Base-by-base conservation (phyloP, 2,888 invertebrate genomes). In the Plebejus argus region DNA sequence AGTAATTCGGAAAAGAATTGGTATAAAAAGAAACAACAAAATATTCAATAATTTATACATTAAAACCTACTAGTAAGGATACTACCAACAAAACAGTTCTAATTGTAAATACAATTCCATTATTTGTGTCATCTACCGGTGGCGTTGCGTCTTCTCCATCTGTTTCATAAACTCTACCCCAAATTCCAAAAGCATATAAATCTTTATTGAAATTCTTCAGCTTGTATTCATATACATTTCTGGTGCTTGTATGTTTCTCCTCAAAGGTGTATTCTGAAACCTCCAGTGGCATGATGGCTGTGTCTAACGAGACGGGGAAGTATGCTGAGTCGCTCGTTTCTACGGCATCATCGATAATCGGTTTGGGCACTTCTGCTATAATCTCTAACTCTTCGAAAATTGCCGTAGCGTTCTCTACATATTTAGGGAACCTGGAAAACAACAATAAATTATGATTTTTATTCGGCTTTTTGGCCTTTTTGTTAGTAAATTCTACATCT, bases 171-270 rank as follows among this genome's bases (percentile, higher is more conserved):
- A 92, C 88, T 80, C 95, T 89, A 0, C 95, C 95, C 89, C 93
- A 95, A 8, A 95, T 86, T 0, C 91, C 94, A 78, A 95, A 95
- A 5, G 90, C 86, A 70, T 95, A 90, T 72, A 95, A 81, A 70
- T 95, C 88, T 2, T 83, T 84, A 5, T 83, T 78, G 6, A 77
- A 79, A 66, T 86, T 86, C 1, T 79, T 82, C 71, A 94, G 82
- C 3, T 80, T 81, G 45, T 90, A 81, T 0, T 82, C 86, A 70
- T 85, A 87, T 3, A 84, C 79, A 0, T 87, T 86, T 0, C 76
- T 81, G 1, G 77, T 80, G 23, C 81, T 78, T 0, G 81, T 83
- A 1, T 80, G 77, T 1, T 56, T 77, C 1, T 78, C 81, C 0
- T 77, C 82, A 79, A 89, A 94, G 0, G 83, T 82, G 79, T 87